A percentile compares a stretch with the other conserved stretches of the same genome.
Evolutionary conservation across 2,113 vertebrate species (phyloP).

Genomic region (Camelus bactrianus): DNA sequence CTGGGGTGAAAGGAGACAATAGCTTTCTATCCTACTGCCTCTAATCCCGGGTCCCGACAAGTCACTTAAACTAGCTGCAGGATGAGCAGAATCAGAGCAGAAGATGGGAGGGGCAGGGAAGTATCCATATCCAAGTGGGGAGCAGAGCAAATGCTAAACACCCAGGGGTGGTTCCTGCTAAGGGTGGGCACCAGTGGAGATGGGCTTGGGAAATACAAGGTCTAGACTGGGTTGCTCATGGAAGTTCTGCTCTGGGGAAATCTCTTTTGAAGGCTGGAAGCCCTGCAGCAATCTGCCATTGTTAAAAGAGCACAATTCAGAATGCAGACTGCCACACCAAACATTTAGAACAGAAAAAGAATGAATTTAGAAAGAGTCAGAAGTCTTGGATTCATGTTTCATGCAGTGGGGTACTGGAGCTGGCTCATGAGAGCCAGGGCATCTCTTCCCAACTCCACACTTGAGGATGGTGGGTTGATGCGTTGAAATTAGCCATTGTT

Average conservation of each 20-base stretch:
- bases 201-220: rapidly evolving
- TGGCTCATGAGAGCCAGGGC: background rate
- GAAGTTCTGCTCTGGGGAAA: background rate
- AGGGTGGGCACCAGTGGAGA: background rate
- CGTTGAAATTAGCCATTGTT: background rate
- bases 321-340: background rate
- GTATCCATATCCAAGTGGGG: too few species aligned
- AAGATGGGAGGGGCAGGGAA: too few species aligned
- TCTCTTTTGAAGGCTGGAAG: background rate
- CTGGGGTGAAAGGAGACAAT: background rate
- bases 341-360: background rate
- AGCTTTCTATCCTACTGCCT: background rate
- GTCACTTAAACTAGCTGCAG: background rate
- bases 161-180: background rate
- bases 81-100: background rate
- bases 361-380: background rate
- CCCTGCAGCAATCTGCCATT: background rate
- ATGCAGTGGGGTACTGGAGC: rapidly evolving
- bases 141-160: background rate
- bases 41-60: background rate
- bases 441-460: background rate
- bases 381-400: background rate
- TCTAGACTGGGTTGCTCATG: background rate
- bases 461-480: background rate
- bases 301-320: background rate